Evolutionary conservation across 1,140 invertebrate species (phyloP), one percentile per base, ranked within the genome.

Genomic region (Musca domestica): DNA sequence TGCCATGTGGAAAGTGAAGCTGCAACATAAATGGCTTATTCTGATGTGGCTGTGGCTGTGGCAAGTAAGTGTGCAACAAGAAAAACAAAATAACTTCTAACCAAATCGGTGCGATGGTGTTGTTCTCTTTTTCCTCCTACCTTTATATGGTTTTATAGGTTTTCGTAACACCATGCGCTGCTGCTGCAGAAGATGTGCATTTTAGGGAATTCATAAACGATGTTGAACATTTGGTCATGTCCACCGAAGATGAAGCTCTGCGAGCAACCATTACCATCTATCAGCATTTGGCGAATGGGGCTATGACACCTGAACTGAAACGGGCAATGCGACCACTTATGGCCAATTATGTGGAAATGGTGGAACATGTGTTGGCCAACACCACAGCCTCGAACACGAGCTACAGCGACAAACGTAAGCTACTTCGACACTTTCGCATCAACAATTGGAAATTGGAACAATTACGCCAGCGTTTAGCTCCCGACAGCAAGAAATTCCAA

Each of bases 371-470:
- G 2, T 27, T 68, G 15, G 20, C 27, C 14, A 41, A 10, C 23
- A 15, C 9, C 4, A n/a, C n/a, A n/a, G n/a, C n/a, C n/a, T 46
- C 58, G 9, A 23, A 58, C 6, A 51, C 47, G 14, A 65, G 64
- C 34, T 69, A 66, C 15, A 49, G 22, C 4, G 20, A 58, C 14
- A 56, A 69, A 20, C 51, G 68, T n/a, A 66, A 61, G 41, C 30
- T 69, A 22, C 30, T 69, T 20, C 68, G 41, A 14, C 49, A 58
- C 12, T 69, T 69, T 23, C 58, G 64, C 9, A 19, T 47, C 22
- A 69, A 69, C 20, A 69, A 69, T 69, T 17, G 52, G 47, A 64
- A 66, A n/a, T 51, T 69, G 49, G 68, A 69, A 69, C 34, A 52
- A 22, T 56, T 69, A 19, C 68, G 68, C 17, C 51, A 52, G 10